These are phyloP conservation scores for Otis tarda DNA, from an alignment of 2,113 vertebrate species.

Conservation along the genomic window DNA sequence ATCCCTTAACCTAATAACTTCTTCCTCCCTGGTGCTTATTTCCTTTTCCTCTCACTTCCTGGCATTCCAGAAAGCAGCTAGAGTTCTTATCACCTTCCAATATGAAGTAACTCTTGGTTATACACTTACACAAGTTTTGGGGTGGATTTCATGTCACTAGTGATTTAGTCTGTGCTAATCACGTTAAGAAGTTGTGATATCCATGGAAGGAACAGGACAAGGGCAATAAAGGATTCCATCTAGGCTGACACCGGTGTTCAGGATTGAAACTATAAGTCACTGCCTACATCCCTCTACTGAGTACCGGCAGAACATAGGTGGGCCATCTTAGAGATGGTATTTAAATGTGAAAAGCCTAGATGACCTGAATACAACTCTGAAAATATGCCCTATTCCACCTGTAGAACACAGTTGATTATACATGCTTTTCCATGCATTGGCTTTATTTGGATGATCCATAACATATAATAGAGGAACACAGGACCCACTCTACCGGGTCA, in stretches of 20 bases:
- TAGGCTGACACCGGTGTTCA: neutral
- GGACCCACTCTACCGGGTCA: neutral
- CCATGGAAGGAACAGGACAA: neutral
- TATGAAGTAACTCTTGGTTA: neutral
- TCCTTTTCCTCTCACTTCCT: accelerated
- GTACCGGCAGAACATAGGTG: neutral
- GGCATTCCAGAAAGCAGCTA: neutral
- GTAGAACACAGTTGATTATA: neutral
- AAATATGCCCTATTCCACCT: neutral
- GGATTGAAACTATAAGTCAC: neutral
- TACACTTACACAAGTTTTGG: neutral
- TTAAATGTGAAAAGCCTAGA: neutral
- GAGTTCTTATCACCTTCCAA: neutral
- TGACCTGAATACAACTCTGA: neutral
- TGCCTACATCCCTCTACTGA: neutral
- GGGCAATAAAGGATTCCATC: neutral
- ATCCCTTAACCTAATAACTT: neutral
- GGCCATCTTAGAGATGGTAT: neutral
- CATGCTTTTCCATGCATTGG: neutral
- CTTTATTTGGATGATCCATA: neutral
- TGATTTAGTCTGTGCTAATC: neutral
- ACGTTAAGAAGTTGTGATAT: neutral
- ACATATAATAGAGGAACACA: neutral
- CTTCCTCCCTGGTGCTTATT: neutral
- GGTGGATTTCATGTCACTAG: neutral